phyloP scores from a whole-genome alignment of 2,888 invertebrate species.

The Tupiocoris notatus region DNA sequence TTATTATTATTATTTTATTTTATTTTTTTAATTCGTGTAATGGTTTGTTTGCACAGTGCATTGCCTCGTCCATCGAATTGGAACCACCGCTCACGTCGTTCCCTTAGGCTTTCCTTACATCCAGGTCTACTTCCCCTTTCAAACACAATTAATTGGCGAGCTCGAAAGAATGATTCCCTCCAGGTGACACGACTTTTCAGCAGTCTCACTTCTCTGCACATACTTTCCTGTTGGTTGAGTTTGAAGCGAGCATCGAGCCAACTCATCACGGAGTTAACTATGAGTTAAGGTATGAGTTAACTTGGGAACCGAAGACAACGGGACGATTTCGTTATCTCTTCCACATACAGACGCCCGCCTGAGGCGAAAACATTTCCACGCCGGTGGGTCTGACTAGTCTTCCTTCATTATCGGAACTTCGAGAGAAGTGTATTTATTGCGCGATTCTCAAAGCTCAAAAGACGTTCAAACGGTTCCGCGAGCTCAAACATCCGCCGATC shows the following conservation, averaged over 20 bases:
- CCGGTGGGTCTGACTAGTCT: conserved; percentile 13
- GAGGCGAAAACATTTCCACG: conserved; percentile 8
- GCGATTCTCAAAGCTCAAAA: neutral
- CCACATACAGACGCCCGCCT: neutral
- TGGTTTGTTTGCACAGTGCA: no score
- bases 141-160: conserved; percentile 40
- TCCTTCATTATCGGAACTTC: conserved; percentile 1
- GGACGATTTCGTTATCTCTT: conserved; percentile 36
- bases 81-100: neutral
- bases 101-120: neutral
- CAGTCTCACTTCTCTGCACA: conserved; percentile 16
- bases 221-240: neutral
- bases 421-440: conserved; percentile 24
- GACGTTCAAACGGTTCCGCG: neutral
- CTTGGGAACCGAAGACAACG: neutral
- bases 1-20: no score
- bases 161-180: conserved; percentile 37
- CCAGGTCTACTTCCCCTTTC: conserved; percentile 19
- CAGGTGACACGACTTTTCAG: conserved; percentile 43
- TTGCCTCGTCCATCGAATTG: neutral
- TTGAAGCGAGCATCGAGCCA: neutral
- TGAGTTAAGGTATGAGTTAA: neutral
- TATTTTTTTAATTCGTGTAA: no score
- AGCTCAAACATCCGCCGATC: neutral
- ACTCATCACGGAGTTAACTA: neutral